Base-by-base conservation (phyloP, 1,140 invertebrate species). In the Drosophila melanogaster region DNA sequence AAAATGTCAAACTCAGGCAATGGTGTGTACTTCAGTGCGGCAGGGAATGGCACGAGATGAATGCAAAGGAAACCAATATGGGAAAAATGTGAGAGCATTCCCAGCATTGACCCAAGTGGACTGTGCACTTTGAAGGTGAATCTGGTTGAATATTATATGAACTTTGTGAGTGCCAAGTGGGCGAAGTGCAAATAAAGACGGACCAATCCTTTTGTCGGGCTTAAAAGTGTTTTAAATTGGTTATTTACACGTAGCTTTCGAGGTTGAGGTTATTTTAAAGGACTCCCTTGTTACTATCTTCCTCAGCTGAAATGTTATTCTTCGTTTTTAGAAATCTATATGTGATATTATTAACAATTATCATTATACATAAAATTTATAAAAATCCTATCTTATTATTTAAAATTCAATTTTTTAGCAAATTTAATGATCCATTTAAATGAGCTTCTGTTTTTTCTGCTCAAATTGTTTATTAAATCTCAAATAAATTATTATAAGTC, bases 1-100 rank as follows among this genome's bases (percentile, higher is more conserved):
- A 55, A 74, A 74, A 74, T 74, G 59, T 64, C 70, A 74, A 74
- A 61, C 37, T 12, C 14, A 17, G 26, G 37, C 17, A 53, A 19
- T 22, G n/a, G 17, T 33, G 44, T 43, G 65, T 22, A 37, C 47
- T 30, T 30, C 15, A 38, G 37, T 14, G 14, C 61, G 12, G 43
- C 37, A 38, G 22, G 49, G 35, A 38, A 38, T 38, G 43, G 26
- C 65, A 24, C 47, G 35, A 46, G 38, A 67, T 67, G 24, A 67
- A 54, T 54, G 22, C 14, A 22, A 33, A 66, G 17, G 17, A 35
- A 40, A 38, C 3, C 33, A 10, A 22, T 72, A 71, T 57, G 24
- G 33, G 14, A 12, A 40, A 70, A 49, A 47, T 47, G 50, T 40
- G 44, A 35, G 65, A 53, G 49, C 15, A 51, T 53, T 67, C 59